Percentiles rank a stretch among this genome's conserved stretches.
Evolutionary conservation across 2,113 vertebrate genomes (phyloP).

Genomic region (Narcine bancroftii): DNA sequence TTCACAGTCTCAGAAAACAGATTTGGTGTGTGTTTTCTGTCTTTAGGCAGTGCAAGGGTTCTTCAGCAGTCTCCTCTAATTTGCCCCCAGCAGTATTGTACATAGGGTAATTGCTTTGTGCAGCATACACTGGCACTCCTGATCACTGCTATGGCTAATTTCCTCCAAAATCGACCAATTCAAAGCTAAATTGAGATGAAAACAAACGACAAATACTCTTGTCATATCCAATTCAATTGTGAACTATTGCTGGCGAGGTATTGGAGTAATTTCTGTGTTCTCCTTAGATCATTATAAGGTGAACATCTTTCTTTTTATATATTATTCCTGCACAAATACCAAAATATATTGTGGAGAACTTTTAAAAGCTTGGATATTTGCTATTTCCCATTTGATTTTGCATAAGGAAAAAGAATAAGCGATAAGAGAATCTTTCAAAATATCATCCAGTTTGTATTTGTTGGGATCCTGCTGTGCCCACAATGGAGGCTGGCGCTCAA

Average conservation of each 20-base stretch:
- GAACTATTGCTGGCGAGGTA: constrained; percentile 52
- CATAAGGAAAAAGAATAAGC: background rate
- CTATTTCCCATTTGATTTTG: background rate
- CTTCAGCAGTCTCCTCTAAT: constrained; percentile 30
- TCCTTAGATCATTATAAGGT: constrained; percentile 19
- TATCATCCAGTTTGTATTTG: background rate
- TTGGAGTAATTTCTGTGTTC: constrained; percentile 52
- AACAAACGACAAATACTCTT: constrained; percentile 60
- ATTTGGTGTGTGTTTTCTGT: constrained; percentile 1
- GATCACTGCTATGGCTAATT: constrained; percentile 51
- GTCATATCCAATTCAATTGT: constrained; percentile 52
- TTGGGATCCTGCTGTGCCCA: background rate
- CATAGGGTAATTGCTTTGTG: constrained; percentile 41
- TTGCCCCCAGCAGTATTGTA: constrained; percentile 41
- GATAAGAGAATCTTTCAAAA: background rate
- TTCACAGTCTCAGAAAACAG: background rate
- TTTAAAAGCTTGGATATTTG: background rate
- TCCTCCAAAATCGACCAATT: constrained; percentile 58
- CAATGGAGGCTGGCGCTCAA: background rate
- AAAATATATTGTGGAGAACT: background rate
- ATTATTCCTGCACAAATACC: background rate
- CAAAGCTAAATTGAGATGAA: constrained; percentile 61
- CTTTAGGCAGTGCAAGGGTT: background rate
- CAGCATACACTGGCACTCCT: constrained; percentile 45
- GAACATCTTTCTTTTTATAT: background rate